Evolutionary conservation across 2,797 vertebrate species (phyloP), one percentile per base, ranked within the genome.

Genomic region (Clarias platycephalus): DNA sequence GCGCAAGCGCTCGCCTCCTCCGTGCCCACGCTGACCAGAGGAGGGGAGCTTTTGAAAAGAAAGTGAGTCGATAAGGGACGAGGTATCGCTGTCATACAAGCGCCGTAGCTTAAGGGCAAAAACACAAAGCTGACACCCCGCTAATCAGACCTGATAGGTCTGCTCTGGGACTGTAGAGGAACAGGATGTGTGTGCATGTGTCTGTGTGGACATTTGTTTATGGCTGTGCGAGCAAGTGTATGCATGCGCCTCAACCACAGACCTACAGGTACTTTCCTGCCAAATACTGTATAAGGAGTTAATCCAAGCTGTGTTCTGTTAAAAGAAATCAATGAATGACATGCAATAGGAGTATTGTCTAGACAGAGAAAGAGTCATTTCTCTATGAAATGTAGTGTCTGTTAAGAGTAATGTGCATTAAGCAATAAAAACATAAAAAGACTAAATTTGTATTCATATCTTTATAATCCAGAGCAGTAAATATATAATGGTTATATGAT

Each of bases 101-200:
- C 81, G 40, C 40, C 84, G 75, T 88, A 85, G 88, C 89, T 89
- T 75, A 81, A 89, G 89, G 88, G 89, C 80, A 53, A 89, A 86
- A 88, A 90, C 84, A 85, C 87, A 81, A 90, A 87, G 89, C 87
- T 75, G 86, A 93, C 92, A 92, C 91, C 89, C 92, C 90, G 86
- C 90, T 91, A 91, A 92, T 91, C 91, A 90, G 86, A 89, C 92
- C 92, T 93, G 91, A 94, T 93, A 92, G 89, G 83, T 86, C 90
- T 89, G 91, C 90, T 88, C 90, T 89, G 87, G 82, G 89, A 92
- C 89, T 90, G 90, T 90, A 68, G 90, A 91, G 91, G 91, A 81
- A 81, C 79, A 84, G 55, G 53, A 60, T 71, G 72, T 77, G 83
- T 78, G 26, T 84, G 78, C 82, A 34, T 70, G 67, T 70, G 67